A percentile compares a stretch with the other conserved stretches of the same genome.
Evolutionary conservation across 2,797 vertebrate species (phyloP).

Genomic region (Sebastes nivosus): DNA sequence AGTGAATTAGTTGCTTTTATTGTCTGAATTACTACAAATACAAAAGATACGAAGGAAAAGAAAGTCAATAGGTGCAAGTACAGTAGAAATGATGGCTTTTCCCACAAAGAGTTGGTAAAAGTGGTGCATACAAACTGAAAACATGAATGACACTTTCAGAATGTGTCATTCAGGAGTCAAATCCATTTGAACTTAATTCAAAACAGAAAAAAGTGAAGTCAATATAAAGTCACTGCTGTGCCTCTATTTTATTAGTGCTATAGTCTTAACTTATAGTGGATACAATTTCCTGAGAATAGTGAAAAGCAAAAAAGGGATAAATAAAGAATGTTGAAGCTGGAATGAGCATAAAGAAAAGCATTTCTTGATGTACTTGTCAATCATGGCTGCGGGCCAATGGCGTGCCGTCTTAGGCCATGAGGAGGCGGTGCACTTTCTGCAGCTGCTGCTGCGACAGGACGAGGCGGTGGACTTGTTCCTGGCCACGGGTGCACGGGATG

Average conservation of each 20-base stretch:
- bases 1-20: slow-evolving; percentile 46
- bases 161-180: slow-evolving; percentile 22
- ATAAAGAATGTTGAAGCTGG: slow-evolving; percentile 12
- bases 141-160: slow-evolving; percentile 4
- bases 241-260: slow-evolving; percentile 33
- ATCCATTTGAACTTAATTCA: slow-evolving; percentile 5
- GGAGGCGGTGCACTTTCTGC: slow-evolving; percentile 84
- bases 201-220: not conserved
- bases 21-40: slow-evolving; percentile 48
- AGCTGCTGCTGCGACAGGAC: slow-evolving; percentile 89
- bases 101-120: not conserved
- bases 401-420: slow-evolving; percentile 72
- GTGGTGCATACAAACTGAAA: not conserved
- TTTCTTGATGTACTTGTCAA: slow-evolving; percentile 16
- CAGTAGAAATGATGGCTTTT: slow-evolving; percentile 27
- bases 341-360: slow-evolving; percentile 7
- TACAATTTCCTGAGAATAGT: slow-evolving; percentile 54
- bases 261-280: slow-evolving; percentile 14
- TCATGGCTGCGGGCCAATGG: not conserved
- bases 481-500: slow-evolving; percentile 86
- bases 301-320: slow-evolving; percentile 18
- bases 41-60: slow-evolving; percentile 47
- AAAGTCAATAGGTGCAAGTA: slow-evolving; percentile 5
- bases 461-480: slow-evolving; percentile 88
- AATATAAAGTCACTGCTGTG: not conserved